phyloP scores from a whole-genome alignment of 2,113 vertebrate species.

The Barbus barbus region DNA sequence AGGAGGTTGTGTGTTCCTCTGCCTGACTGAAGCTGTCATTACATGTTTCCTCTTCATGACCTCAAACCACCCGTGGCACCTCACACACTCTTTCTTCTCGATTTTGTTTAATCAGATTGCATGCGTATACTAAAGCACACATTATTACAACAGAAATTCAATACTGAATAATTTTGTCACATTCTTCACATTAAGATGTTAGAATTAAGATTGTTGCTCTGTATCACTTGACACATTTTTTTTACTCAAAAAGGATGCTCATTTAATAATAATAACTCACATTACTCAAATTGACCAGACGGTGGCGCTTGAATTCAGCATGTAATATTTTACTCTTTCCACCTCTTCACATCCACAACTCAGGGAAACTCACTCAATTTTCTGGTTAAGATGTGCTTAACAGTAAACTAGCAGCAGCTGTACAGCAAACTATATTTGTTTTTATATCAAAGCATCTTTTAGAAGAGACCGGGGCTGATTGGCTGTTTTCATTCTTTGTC shows the following conservation, averaged over 20 bases:
- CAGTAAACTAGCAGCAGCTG: background rate
- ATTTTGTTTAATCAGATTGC: background rate
- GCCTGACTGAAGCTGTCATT: constrained; percentile 36
- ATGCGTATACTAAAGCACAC: background rate
- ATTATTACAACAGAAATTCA: background rate
- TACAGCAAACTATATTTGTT: background rate
- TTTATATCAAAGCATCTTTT: background rate
- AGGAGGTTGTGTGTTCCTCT: constrained; percentile 22
- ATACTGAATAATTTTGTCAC: background rate
- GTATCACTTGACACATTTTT: background rate
- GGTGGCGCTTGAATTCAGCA: constrained; percentile 62
- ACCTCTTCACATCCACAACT: background rate
- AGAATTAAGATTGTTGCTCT: background rate
- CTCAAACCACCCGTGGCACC: background rate
- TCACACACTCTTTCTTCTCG: background rate
- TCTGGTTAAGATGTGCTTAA: background rate
- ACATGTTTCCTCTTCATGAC: background rate
- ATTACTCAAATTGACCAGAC: constrained; percentile 42
- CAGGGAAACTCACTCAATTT: background rate
- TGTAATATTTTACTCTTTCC: background rate
- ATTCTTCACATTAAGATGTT: background rate
- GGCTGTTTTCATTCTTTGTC: background rate
- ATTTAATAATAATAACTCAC: background rate
- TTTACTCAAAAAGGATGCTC: background rate
- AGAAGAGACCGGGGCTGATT: background rate